Base-by-base conservation (phyloP, 2,113 vertebrate genomes). In the Erinaceus europaeus region DNA sequence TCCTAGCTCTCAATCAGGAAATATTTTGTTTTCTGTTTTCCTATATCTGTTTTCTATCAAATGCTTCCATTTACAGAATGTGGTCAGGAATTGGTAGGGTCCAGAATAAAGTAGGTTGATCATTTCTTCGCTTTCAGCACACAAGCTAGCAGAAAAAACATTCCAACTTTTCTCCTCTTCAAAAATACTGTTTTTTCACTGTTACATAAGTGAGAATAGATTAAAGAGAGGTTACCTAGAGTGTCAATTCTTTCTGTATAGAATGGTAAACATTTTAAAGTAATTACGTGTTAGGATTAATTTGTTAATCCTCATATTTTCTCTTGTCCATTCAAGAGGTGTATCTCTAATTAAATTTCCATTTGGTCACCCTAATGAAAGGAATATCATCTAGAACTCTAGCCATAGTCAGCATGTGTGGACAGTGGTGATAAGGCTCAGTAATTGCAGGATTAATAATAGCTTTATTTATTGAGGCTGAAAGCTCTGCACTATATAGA, bases 361-460 rank as follows among this genome's bases (percentile, higher is more conserved):
- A 34, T 92, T 95, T 96, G 94, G 91, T 93, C 86, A 89, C 61
- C 2, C 2, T 95, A 95, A 96, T 95, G 87, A 96, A 96, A 96
- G 96, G 95, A 96, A 80, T 93, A 93, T 92, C 75, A 89, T 87
- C 71, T 57, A 73, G 80, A 96, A 94, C 78, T 83, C 74, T 77
- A 90, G 92, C 65, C 52, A 65, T 36, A 89, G 88, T 73, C 93
- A 94, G 94, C 83, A 90, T 90, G 93, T 94, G 90, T 97, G 96
- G 96, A 68, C 48, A 93, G 85, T 53, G 82, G 80, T 32, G 97
- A 97, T 97, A 96, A 97, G 91, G 48, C 85, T 92, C 85, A 46
- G 91, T 97, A 96, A 97, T 96, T 97, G 91, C 84, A 92, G 88
- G 92, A 97, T 96, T 97, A 97, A 95, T 96, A 95, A 96, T 81